These are phyloP conservation scores for Seriola quinqueradiata DNA, from an alignment of 2,113 vertebrate species.

Conservation along the genomic window DNA sequence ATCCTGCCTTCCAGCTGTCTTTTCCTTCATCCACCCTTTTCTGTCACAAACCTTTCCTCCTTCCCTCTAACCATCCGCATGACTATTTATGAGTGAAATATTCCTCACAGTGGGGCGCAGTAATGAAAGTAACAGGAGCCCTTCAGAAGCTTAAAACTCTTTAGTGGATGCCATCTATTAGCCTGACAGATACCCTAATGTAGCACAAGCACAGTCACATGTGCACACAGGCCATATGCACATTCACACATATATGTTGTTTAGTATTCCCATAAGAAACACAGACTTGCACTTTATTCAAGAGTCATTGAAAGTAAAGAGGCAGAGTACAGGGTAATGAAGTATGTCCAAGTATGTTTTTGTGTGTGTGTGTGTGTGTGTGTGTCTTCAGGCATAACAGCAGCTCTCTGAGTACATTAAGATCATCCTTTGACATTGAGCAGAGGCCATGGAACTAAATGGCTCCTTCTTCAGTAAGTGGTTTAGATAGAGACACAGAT, in stretches of 20 bases:
- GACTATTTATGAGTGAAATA: slow-evolving; percentile 30
- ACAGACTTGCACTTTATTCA: slow-evolving; percentile 7
- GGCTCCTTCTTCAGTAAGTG: slow-evolving; percentile 43
- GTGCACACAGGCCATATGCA: neutral
- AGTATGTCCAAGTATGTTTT: neutral
- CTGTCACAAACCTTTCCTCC: neutral
- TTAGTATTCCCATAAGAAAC: neutral
- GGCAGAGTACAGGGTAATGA: neutral
- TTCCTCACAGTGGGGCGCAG: slow-evolving; percentile 1
- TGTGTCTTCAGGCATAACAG: slow-evolving; percentile 9
- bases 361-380: slow-evolving; percentile 21
- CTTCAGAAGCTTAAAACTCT: slow-evolving; percentile 25
- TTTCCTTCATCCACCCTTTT: neutral
- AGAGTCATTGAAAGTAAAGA: slow-evolving; percentile 7
- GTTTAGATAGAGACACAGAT: slow-evolving; percentile 30
- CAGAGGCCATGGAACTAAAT: slow-evolving; percentile 51
- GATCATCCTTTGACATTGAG: slow-evolving; percentile 51
- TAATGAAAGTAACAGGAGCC: slow-evolving; percentile 22
- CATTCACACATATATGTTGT: slow-evolving; percentile 9
- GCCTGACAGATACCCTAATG: neutral
- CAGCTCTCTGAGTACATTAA: slow-evolving; percentile 37
- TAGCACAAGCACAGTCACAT: slow-evolving; percentile 18
- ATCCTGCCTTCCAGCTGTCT: neutral
- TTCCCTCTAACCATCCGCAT: slow-evolving; percentile 2
- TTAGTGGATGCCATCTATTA: slow-evolving; percentile 48